Conservation (phyloP, 2,113 vertebrate genomes). For the Melanerpes formicivorus region DNA sequence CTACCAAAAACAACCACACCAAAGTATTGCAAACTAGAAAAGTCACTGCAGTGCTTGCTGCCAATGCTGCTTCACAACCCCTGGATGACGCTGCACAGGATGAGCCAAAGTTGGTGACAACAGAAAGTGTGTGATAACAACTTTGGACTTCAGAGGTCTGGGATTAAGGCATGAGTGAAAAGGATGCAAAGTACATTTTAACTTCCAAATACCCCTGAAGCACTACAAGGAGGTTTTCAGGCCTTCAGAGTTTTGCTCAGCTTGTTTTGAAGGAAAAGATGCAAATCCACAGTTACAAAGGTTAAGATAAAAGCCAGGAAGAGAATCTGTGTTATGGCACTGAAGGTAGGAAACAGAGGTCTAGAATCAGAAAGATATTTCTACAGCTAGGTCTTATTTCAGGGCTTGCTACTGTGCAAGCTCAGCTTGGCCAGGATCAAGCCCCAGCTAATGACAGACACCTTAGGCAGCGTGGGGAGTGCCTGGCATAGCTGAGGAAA, state of each 20-base stretch:
- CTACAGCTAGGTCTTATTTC: not conserved
- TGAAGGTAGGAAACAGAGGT: not conserved
- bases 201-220: not conserved
- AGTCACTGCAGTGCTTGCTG: not conserved
- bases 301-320: not conserved
- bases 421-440: not conserved
- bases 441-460: slow-evolving; percentile 19
- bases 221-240: not conserved
- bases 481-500: not conserved
- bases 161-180: not conserved
- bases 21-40: not conserved
- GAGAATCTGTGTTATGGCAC: not conserved
- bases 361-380: not conserved
- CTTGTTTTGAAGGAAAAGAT: not conserved
- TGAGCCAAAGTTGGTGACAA: not conserved
- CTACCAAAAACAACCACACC: not conserved
- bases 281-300: not conserved
- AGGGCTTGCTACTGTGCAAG: not conserved
- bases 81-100: not conserved
- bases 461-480: slow-evolving; percentile 28
- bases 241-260: not conserved
- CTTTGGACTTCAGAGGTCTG: not conserved
- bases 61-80: not conserved
- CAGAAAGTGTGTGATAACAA: not conserved
- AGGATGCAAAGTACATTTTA: not conserved